Evolutionary conservation across 1,140 invertebrate genomes (phyloP).

Genomic region (Pachypsylla venusta): DNA sequence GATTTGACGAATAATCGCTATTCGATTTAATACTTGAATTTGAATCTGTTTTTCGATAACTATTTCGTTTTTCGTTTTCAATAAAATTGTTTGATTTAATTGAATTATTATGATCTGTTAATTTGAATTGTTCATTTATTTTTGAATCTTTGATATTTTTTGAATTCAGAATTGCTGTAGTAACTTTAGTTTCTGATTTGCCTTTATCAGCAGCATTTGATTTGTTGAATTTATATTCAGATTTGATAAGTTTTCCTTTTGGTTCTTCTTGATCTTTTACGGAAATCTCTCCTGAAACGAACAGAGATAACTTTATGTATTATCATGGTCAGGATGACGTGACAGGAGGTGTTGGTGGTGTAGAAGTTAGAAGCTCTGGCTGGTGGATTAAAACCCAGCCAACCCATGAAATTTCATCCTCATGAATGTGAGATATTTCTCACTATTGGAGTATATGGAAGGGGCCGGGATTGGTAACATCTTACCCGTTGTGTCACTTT

Average conservation of each 20-base stretch:
- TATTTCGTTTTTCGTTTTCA: background rate
- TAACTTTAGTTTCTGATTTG: constrained; percentile 12
- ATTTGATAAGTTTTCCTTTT: constrained; percentile 43
- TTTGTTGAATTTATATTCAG: constrained; percentile 36
- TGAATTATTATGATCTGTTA: background rate
- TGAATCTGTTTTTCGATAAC: background rate
- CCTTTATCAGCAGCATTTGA: constrained; percentile 18
- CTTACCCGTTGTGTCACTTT: no score
- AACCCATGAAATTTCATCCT: no score
- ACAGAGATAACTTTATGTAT: no score
- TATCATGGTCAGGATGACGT: no score
- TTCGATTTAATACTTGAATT: background rate
- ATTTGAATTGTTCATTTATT: background rate
- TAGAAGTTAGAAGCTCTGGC: no score
- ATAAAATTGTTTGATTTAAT: background rate
- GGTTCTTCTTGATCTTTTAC: constrained; percentile 47
- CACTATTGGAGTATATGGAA: no score
- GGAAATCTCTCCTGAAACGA: constrained; percentile 43
- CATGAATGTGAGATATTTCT: no score
- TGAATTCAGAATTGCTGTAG: constrained; percentile 12
- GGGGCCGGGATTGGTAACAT: no score
- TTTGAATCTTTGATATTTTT: background rate
- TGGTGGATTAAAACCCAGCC: no score
- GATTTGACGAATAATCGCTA: no score
- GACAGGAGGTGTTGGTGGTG: no score